Evolutionary conservation across 2,888 invertebrate genomes (phyloP).

Genomic region (Oligia fasciuncula): DNA sequence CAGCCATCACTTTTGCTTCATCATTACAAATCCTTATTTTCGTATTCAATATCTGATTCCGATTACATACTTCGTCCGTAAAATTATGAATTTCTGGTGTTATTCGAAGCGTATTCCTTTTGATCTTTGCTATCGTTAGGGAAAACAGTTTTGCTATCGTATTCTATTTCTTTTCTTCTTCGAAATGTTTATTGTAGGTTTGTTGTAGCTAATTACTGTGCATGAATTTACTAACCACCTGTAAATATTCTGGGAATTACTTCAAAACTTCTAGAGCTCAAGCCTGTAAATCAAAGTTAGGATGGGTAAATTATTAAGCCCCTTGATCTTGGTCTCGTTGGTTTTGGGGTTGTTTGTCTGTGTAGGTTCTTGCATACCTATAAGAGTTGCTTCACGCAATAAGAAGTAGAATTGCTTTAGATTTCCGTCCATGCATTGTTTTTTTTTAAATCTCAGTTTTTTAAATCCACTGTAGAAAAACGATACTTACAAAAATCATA

Average conservation of each 20-base stretch:
- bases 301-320: conserved; percentile 7
- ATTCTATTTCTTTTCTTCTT: conserved; percentile 17
- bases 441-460: neutral
- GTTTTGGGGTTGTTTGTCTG: neutral
- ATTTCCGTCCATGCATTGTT: neutral
- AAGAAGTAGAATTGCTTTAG: neutral
- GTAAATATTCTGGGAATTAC: conserved; percentile 15
- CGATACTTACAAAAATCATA: conserved; percentile 36
- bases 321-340: neutral
- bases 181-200: conserved; percentile 5
- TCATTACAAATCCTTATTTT: conserved; percentile 40
- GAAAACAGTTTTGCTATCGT: conserved; percentile 36
- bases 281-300: conserved; percentile 1
- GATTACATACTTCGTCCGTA: conserved; percentile 45
- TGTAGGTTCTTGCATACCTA: neutral
- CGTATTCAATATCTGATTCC: conserved; percentile 21
- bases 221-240: neutral
- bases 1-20: conserved; percentile 11
- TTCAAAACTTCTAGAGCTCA: conserved; percentile 10
- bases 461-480: neutral
- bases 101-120: conserved; percentile 46
- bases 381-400: neutral
- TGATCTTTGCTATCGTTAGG: conserved; percentile 41
- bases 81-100: conserved; percentile 47
- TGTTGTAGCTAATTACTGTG: neutral